Evolutionary conservation across 2,888 invertebrate species (phyloP).

Genomic region (Lithosia quadra): DNA sequence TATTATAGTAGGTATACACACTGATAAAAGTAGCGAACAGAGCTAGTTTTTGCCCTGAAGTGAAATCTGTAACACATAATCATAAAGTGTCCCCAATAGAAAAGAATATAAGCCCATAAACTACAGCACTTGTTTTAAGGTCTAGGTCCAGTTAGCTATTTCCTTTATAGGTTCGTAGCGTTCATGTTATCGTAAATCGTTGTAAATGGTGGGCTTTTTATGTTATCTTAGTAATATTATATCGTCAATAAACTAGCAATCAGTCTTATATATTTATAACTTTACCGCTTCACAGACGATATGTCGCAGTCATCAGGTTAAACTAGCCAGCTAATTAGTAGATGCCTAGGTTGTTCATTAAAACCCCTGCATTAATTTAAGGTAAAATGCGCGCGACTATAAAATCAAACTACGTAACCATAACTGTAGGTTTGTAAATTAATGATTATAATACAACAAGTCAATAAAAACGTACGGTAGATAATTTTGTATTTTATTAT

Average conservation of each 20-base stretch:
- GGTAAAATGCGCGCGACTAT: too few species aligned
- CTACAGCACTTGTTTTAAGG: conserved; percentile 27
- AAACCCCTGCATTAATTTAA: too few species aligned
- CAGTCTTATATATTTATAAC: too few species aligned
- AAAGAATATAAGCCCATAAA: conserved; percentile 17
- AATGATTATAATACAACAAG: not conserved
- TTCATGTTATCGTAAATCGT: conserved; percentile 1
- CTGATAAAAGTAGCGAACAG: conserved; percentile 4
- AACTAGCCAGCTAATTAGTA: too few species aligned
- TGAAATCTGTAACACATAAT: conserved; percentile 10
- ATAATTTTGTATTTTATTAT: conserved; percentile 1
- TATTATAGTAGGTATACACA: too few species aligned
- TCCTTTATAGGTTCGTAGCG: conserved; percentile 29
- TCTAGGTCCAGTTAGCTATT: conserved; percentile 29
- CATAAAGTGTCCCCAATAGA: conserved; percentile 10
- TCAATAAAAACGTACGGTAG: conserved; percentile 4
- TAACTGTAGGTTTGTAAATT: not conserved
- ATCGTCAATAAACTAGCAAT: not conserved
- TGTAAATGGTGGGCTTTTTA: not conserved
- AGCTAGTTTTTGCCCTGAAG: conserved; percentile 3
- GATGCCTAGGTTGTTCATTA: too few species aligned
- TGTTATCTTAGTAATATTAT: not conserved
- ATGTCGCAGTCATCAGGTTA: too few species aligned
- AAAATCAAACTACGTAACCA: not conserved
- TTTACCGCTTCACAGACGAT: too few species aligned